phyloP scores from a whole-genome alignment of 2,888 invertebrate genomes.

The Steinernema hermaphroditum region DNA sequence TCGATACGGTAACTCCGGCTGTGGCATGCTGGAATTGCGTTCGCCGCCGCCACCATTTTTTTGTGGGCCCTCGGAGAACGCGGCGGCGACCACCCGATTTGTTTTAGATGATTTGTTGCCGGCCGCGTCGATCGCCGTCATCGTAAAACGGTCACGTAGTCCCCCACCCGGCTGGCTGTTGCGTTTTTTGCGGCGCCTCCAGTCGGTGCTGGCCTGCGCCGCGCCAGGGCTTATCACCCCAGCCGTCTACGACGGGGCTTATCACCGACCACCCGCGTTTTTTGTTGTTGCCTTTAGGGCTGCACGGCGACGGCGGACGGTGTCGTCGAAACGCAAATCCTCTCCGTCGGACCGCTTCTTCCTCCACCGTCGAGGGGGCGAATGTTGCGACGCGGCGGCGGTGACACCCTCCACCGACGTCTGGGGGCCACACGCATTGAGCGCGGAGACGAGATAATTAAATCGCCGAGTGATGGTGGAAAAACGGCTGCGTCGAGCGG shows the following conservation, averaged over 20 bases:
- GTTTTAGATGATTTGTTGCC: constrained; percentile 29
- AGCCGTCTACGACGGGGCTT: not conserved
- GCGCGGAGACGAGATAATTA: constrained; percentile 19
- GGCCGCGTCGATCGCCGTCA: not conserved
- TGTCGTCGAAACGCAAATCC: too few relatives aligned
- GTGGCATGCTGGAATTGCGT: not conserved
- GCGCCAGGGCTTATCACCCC: not conserved
- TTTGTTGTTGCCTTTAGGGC: constrained; percentile 25
- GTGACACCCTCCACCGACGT: not conserved
- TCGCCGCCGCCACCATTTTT: not conserved
- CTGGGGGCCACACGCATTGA: constrained; percentile 20
- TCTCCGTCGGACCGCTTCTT: too few relatives aligned
- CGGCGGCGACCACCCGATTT: constrained; percentile 25
- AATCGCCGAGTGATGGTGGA: constrained; percentile 5
- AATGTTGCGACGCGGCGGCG: constrained; percentile 4
- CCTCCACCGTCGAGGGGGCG: not conserved
- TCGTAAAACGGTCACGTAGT: constrained; percentile 26
- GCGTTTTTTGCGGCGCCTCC: constrained; percentile 18
- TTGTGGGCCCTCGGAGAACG: constrained; percentile 27
- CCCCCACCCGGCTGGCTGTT: not conserved
- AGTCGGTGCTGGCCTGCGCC: not conserved
- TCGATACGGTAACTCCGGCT: too few relatives aligned
- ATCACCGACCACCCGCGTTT: constrained; percentile 21
- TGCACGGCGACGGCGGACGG: not conserved
- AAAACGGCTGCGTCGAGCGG: constrained; percentile 19